Conservation (phyloP, 2,113 vertebrate species). For the Oreocharis arfaki region DNA sequence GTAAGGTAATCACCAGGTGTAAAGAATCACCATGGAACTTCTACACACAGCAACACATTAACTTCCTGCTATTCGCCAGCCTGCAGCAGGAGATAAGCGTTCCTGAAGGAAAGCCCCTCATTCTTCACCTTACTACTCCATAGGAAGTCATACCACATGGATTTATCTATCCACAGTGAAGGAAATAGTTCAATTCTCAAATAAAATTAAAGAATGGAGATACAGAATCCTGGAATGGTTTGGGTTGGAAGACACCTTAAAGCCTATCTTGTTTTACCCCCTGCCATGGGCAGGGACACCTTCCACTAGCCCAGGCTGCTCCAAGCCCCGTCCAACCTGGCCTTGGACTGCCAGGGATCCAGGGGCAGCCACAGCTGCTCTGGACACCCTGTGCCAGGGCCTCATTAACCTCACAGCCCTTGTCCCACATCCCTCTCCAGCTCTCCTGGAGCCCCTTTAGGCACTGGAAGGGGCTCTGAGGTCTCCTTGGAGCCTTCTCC, state of each 20-base stretch:
- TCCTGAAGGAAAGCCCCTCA: not conserved
- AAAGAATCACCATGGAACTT: not conserved
- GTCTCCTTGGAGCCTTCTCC: not conserved
- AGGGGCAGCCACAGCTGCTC: not conserved
- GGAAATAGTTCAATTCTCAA: not conserved
- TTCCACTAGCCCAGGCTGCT: not conserved
- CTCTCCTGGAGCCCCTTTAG: not conserved
- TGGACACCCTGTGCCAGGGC: not conserved
- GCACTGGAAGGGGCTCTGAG: not conserved
- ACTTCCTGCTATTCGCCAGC: not conserved
- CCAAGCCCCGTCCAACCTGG: accelerated
- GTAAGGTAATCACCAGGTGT: not conserved
- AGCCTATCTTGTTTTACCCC: not conserved
- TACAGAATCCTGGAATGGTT: not conserved
- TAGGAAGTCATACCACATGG: accelerated
- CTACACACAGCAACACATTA: not conserved
- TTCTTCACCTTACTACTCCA: not conserved
- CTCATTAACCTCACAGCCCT: not conserved
- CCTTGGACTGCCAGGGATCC: not conserved
- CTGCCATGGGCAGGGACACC: not conserved
- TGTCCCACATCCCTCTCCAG: not conserved
- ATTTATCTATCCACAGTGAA: not conserved
- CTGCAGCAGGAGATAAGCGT: not conserved
- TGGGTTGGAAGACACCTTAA: not conserved
- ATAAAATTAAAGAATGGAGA: not conserved